A percentile compares a stretch with the other conserved stretches of the same genome.
phyloP scores from a whole-genome alignment of 37 sponge, comb jelly and placozoan species.

The Spongilla lacustris region DNA sequence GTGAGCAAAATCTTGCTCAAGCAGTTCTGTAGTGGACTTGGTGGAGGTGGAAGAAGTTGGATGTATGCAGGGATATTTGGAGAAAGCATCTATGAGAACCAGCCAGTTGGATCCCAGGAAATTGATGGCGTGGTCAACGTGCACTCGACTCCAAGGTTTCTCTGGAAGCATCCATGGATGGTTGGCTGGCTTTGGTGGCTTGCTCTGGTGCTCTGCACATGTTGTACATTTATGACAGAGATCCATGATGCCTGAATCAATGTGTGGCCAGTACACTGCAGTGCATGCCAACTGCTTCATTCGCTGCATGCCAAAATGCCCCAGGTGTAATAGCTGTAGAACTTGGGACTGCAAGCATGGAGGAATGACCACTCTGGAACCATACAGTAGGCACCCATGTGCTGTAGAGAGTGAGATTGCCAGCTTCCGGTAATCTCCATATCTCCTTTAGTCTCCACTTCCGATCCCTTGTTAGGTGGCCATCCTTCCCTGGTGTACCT shows the following conservation, averaged over 20 bases:
- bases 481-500: constrained; percentile 11
- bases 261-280: constrained; percentile 31
- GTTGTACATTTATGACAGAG: background rate
- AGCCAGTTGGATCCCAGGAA: background rate
- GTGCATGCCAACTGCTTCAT: too few relatives aligned
- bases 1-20: background rate
- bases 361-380: constrained; percentile 39
- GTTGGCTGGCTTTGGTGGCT: too few relatives aligned
- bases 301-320: too few relatives aligned
- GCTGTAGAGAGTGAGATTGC: constrained; percentile 29
- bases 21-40: background rate
- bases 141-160: constrained; percentile 10
- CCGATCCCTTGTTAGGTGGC: constrained; percentile 3
- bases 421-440: background rate
- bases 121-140: constrained; percentile 9
- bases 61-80: background rate
- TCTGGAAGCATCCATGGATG: background rate
- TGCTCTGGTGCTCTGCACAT: background rate
- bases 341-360: constrained; percentile 10
- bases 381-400: constrained; percentile 27
- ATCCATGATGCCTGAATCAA: background rate
- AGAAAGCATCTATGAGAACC: constrained; percentile 21
- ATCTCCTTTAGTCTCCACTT: constrained; percentile 2
- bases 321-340: constrained; percentile 28
- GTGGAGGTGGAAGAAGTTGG: background rate